Conservation (phyloP, 2,113 vertebrate species). For the Eolophus roseicapilla region DNA sequence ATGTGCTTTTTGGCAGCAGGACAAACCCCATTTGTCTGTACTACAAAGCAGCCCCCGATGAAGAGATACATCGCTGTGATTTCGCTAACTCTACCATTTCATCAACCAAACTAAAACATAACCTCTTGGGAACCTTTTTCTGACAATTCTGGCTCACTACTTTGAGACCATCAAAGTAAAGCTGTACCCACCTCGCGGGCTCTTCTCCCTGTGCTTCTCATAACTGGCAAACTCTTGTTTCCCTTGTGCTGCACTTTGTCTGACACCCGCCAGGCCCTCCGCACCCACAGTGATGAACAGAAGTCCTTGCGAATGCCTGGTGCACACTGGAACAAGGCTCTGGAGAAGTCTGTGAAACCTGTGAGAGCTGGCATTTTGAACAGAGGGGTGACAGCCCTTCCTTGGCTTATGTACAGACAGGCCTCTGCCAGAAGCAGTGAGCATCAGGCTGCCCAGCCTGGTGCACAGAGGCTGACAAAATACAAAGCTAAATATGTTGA, state of each 20-base stretch:
- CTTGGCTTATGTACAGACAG: neutral
- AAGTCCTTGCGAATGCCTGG: neutral
- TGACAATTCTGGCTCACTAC: neutral
- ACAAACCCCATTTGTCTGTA: neutral
- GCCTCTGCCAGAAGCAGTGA: neutral
- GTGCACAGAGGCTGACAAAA: neutral
- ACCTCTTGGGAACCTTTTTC: neutral
- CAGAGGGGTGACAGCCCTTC: neutral
- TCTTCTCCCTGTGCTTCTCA: neutral
- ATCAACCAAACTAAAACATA: neutral
- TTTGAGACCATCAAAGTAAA: neutral
- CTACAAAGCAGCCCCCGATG: neutral
- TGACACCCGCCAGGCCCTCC: neutral
- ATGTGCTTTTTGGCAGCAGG: neutral
- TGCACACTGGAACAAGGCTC: neutral
- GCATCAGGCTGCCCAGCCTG: neutral
- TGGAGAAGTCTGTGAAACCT: neutral
- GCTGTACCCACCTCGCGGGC: neutral
- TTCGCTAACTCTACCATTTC: neutral
- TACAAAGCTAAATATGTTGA: neutral
- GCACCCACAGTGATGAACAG: neutral
- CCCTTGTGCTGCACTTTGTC: neutral
- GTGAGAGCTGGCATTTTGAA: neutral
- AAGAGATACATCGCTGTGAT: neutral
- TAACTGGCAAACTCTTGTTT: neutral